Evolutionary conservation across 1,140 invertebrate species (phyloP).

Genomic region (Zaprionus tsacasi): DNA sequence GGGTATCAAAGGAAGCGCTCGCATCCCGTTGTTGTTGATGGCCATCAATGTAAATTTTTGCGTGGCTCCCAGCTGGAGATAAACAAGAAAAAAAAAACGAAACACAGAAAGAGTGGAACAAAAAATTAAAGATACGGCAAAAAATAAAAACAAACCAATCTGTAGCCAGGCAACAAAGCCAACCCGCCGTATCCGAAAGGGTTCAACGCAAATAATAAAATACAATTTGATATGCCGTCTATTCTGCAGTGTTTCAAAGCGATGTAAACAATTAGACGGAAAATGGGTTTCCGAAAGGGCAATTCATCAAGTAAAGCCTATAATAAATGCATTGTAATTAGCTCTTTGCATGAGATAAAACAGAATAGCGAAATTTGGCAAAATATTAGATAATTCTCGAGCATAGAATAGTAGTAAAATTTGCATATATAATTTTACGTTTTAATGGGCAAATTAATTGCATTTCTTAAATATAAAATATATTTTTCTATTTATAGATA

Average conservation of each 20-base stretch:
- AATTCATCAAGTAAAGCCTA: too few species aligned
- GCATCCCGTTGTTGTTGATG: conserved; percentile 4
- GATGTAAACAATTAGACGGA: neutral
- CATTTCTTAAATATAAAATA: neutral
- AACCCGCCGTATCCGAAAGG: neutral
- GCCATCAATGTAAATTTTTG: conserved; percentile 26
- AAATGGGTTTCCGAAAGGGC: neutral
- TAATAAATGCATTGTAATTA: too few species aligned
- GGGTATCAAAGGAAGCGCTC: conserved; percentile 16
- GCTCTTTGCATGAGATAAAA: too few species aligned
- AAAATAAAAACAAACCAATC: conserved; percentile 27
- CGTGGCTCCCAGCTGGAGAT: neutral
- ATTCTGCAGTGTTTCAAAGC: neutral
- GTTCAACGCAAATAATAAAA: neutral
- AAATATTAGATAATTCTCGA: neutral
- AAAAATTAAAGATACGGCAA: neutral
- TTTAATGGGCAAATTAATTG: neutral
- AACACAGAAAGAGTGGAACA: neutral
- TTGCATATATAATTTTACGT: too few species aligned
- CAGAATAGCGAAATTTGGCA: neutral
- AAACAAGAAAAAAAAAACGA: neutral
- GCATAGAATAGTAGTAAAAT: neutral
- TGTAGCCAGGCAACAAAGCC: neutral
- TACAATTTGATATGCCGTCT: conserved; percentile 4
- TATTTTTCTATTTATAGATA: neutral